Evolutionary conservation across 2,888 invertebrate species (phyloP).

Genomic region (Drosophila histrio): DNA sequence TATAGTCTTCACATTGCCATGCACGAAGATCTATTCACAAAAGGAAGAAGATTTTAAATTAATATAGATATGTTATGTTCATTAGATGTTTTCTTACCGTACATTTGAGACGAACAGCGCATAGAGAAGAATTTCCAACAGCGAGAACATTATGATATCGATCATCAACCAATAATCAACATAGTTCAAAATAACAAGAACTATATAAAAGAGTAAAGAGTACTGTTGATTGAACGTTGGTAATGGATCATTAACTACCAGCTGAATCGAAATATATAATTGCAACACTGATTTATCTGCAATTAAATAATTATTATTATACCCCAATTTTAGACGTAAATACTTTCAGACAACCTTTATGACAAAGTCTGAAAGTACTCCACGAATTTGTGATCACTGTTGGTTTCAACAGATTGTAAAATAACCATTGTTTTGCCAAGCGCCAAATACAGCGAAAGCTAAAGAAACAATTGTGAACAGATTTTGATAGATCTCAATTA

Average conservation of each 20-base stretch:
- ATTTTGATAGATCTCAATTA: background rate
- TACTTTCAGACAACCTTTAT: slow-evolving; percentile 38
- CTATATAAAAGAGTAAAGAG: background rate
- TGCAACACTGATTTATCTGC: background rate
- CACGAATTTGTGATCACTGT: slow-evolving; percentile 42
- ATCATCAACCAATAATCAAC: background rate
- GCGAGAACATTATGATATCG: background rate
- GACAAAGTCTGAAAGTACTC: slow-evolving; percentile 40
- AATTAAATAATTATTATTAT: background rate
- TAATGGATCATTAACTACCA: background rate
- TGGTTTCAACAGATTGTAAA: slow-evolving; percentile 26
- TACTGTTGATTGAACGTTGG: background rate
- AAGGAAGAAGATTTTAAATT: background rate
- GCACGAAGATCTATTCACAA: background rate
- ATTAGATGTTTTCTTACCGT: background rate
- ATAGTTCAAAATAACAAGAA: background rate
- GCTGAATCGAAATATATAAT: background rate
- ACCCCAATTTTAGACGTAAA: background rate
- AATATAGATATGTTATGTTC: background rate
- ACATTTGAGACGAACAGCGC: background rate
- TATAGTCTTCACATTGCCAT: background rate
- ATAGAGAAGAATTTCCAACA: background rate
- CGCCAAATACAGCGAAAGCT: background rate
- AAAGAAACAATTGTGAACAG: background rate
- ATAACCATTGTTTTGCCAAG: background rate